phyloP scores from a whole-genome alignment of 2,113 vertebrate genomes.

The Peromyscus maniculatus region DNA sequence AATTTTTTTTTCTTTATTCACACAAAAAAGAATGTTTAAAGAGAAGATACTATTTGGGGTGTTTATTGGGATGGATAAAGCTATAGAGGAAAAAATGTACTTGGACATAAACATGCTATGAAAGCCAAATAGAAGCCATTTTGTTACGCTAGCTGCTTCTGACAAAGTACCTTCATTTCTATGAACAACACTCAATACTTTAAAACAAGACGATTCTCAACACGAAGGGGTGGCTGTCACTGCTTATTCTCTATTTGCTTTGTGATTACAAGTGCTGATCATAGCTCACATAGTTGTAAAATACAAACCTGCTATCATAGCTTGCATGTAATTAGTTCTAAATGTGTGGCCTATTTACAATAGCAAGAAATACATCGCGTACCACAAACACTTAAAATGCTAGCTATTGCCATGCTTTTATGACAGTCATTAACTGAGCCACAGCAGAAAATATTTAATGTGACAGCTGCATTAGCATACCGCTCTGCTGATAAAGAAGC shows the following conservation, averaged over 20 bases:
- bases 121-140: background rate
- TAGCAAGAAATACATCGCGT: constrained; percentile 77
- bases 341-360: constrained; percentile 83
- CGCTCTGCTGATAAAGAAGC: constrained; percentile 64
- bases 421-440: constrained; percentile 82
- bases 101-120: background rate
- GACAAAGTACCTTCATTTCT: constrained; percentile 36
- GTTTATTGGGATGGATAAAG: constrained; percentile 1
- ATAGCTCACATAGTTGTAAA: constrained; percentile 83
- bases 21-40: background rate
- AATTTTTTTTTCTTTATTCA: background rate
- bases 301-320: constrained; percentile 82
- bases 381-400: constrained; percentile 84
- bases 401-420: constrained; percentile 79
- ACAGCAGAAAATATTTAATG: constrained; percentile 83
- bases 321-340: constrained; percentile 85
- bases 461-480: constrained; percentile 83
- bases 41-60: background rate
- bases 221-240: constrained; percentile 61
- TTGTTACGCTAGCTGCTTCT: constrained; percentile 67
- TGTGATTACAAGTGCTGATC: constrained; percentile 84
- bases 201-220: constrained; percentile 71
- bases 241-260: constrained; percentile 53
- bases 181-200: constrained; percentile 60
- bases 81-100: background rate